Percentiles rank a stretch among this genome's conserved stretches.
These are phyloP conservation scores for Catalaphyllia jardinei DNA, from an alignment of 64 coral and sea anemone genomes.

Conservation along the genomic window DNA sequence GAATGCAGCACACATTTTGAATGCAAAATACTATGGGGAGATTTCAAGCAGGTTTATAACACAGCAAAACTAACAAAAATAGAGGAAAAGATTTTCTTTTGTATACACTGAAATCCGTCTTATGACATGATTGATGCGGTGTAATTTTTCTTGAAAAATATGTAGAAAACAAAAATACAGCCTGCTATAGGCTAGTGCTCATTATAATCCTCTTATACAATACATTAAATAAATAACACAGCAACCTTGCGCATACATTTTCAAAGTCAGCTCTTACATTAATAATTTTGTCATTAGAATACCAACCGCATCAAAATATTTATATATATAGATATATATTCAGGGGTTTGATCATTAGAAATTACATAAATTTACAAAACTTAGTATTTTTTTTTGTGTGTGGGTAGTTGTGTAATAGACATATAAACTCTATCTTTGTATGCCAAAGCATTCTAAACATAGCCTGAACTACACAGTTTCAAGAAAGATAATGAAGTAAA, in stretches of 20 bases:
- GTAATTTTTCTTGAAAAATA: slow-evolving; percentile 42
- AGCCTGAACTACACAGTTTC: neutral
- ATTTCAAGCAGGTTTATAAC: neutral
- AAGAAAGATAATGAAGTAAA: neutral
- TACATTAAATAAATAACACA: slow-evolving; percentile 21
- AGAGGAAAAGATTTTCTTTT: neutral
- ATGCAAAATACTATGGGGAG: neutral
- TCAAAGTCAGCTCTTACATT: neutral
- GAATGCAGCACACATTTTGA: neutral
- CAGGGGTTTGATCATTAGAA: neutral
- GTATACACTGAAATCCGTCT: neutral
- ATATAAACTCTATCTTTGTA: slow-evolving; percentile 6
- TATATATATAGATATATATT: neutral
- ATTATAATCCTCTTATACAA: slow-evolving; percentile 1
- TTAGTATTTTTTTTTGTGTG: neutral
- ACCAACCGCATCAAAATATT: slow-evolving; percentile 20
- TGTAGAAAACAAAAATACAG: slow-evolving; percentile 38
- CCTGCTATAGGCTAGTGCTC: slow-evolving; percentile 14
- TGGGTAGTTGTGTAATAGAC: neutral
- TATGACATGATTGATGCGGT: neutral
- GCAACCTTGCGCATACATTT: slow-evolving; percentile 21
- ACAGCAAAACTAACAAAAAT: neutral
- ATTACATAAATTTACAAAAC: slow-evolving; percentile 16
- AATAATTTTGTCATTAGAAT: neutral
- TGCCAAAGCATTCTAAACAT: neutral